Evolutionary conservation across 2,113 vertebrate genomes (phyloP).

Genomic region (Laticauda colubrina): DNA sequence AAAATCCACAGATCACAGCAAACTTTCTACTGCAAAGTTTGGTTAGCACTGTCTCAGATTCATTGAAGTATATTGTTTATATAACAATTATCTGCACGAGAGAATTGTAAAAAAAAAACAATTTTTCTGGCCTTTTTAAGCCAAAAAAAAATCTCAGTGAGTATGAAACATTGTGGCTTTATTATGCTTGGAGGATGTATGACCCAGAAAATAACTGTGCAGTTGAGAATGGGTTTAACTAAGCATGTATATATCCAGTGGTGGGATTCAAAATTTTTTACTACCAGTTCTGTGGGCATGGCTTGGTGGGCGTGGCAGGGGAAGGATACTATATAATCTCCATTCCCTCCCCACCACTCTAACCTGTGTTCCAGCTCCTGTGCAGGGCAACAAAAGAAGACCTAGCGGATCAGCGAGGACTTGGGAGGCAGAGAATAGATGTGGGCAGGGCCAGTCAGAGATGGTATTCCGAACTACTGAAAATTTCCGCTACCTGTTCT

Average conservation of each 20-base stretch:
- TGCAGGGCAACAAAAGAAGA: no score
- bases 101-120: background rate
- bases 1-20: background rate
- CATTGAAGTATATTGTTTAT: background rate
- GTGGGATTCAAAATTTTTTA: no score
- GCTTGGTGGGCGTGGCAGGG: no score
- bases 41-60: background rate
- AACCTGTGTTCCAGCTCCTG: no score
- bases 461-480: no score
- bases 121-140: background rate
- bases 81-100: background rate
- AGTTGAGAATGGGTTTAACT: background rate
- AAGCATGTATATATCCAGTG: background rate
- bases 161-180: background rate
- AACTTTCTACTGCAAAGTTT: background rate
- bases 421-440: no score
- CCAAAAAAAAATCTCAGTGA: background rate
- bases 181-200: background rate
- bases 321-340: no score
- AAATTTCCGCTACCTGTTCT: no score
- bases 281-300: no score
- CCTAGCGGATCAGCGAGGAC: no score
- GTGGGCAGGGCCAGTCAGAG: no score
- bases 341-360: no score
- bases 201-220: background rate